A percentile compares a stretch with the other conserved stretches of the same genome.
Evolutionary conservation across 1,140 invertebrate genomes (phyloP).

Genomic region (Tetragnatha versicolor): DNA sequence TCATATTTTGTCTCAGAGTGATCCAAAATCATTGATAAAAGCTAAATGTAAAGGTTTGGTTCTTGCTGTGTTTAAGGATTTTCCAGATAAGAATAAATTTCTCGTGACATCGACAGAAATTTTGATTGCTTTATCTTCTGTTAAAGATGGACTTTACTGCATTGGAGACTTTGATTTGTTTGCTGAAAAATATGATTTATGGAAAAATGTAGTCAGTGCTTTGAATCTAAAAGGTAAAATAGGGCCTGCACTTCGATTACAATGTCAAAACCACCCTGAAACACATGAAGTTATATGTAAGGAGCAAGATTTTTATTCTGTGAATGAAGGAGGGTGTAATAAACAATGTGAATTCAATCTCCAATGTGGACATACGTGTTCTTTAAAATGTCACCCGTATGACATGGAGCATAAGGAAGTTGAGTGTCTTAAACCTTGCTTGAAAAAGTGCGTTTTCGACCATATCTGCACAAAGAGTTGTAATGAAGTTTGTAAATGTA

Average conservation of each 20-base stretch:
- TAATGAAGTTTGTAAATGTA: slow-evolving; percentile 52
- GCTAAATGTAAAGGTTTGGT: too few species aligned
- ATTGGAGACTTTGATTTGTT: slow-evolving; percentile 75
- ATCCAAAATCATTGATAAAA: too few species aligned
- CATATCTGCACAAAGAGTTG: slow-evolving; percentile 46
- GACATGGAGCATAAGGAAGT: slow-evolving; percentile 12
- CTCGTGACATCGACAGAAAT: too few species aligned
- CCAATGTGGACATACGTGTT: slow-evolving; percentile 54
- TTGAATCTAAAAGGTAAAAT: slow-evolving; percentile 56
- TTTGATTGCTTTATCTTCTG: slow-evolving; percentile 83
- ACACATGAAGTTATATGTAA: background rate
- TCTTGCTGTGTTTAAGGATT: too few species aligned
- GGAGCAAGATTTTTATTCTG: slow-evolving; percentile 25
- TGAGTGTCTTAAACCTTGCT: slow-evolving; percentile 32
- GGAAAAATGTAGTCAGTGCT: slow-evolving; percentile 62
- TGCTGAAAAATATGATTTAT: slow-evolving; percentile 61
- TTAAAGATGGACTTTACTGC: slow-evolving; percentile 74
- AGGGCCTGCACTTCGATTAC: slow-evolving; percentile 43
- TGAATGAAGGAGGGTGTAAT: slow-evolving; percentile 44
- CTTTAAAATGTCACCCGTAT: slow-evolving; percentile 46
- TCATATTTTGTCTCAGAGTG: too few species aligned
- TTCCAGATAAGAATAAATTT: too few species aligned
- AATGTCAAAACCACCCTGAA: slow-evolving; percentile 23
- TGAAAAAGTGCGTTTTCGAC: slow-evolving; percentile 7
- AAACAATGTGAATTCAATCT: slow-evolving; percentile 35